phyloP scores from a whole-genome alignment of 2,888 invertebrate species.

The Adelphocoris suturalis region DNA sequence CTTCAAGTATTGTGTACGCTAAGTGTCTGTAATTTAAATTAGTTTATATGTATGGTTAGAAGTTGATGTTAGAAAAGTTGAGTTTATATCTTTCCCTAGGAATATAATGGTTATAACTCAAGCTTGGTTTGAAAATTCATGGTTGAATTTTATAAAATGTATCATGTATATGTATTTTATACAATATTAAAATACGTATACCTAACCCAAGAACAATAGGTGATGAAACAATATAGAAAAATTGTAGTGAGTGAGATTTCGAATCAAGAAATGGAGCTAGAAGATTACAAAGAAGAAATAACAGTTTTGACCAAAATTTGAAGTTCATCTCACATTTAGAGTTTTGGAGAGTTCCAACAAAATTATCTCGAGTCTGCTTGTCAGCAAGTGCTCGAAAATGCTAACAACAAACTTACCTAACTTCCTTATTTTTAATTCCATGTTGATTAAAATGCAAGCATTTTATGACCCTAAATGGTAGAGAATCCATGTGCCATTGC shows the following conservation, averaged over 20 bases:
- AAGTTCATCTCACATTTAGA: too few relatives aligned
- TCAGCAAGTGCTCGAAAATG: too few relatives aligned
- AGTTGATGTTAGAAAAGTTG: slow-evolving; percentile 41
- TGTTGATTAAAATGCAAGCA: too few relatives aligned
- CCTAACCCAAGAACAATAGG: slow-evolving; percentile 36
- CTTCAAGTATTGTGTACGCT: slow-evolving; percentile 51
- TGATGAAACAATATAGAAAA: slow-evolving; percentile 21
- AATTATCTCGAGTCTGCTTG: too few relatives aligned
- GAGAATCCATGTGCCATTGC: too few relatives aligned
- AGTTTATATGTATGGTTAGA: slow-evolving; percentile 56
- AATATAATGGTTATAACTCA: slow-evolving; percentile 45
- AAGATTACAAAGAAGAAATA: background rate
- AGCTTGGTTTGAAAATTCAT: slow-evolving; percentile 32
- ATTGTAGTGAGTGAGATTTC: background rate
- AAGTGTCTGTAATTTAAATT: slow-evolving; percentile 59
- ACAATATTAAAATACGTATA: slow-evolving; percentile 45
- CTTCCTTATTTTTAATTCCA: too few relatives aligned
- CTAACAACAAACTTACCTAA: too few relatives aligned
- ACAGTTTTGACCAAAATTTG: background rate
- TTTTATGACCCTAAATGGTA: too few relatives aligned
- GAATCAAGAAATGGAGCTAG: background rate
- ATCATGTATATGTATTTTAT: slow-evolving; percentile 59
- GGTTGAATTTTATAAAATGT: slow-evolving; percentile 33
- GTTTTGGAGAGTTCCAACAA: too few relatives aligned
- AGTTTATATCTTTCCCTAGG: slow-evolving; percentile 53